Evolutionary conservation across 2,113 vertebrate genomes (phyloP), one percentile per base, ranked within the genome.

Genomic region (Thalassarche chlororhynchos): DNA sequence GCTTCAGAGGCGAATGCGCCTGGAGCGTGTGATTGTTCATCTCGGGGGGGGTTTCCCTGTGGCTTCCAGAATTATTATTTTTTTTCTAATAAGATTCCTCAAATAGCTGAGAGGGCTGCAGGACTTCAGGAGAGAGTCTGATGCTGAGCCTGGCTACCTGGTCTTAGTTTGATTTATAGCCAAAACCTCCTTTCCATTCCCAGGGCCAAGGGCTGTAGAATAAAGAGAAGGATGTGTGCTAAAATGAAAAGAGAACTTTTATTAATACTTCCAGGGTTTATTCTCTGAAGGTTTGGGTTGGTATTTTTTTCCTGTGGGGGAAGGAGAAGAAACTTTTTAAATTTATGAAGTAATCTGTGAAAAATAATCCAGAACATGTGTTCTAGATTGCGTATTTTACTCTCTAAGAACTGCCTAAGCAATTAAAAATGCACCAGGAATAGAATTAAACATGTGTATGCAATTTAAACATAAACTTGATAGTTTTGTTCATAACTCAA

Each of bases 291-390:
- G 66, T 62, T 62, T 36, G 17, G 36, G 1, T 1, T 13, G 46
- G 18, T 46, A 46, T 38, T 36, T 44, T 24, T 54, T n/a, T 4
- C 10, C 25, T 52, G 25, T 66, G 25, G 34, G 10, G 80, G 84
- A 81, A 94, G 55, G 87, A 66, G 92, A 79, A 90, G 71, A 97
- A 98, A 98, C 95, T 98, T 98, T 66, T 70, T 66, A 65, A 89
- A 85, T 97, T 90, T 87, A 60, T 88, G 61, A 76, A 95, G 93
- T 94, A 66, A 87, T 92, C 86, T 71, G 93, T 69, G 82, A 90
- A 77, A 90, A 97, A 96, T 96, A 87, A 83, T 94, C 83, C 47
- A 82, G 83, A 96, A 47, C 87, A 75, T 77, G 54, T 96, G 95
- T 70, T 95, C n/a, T 96, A 65, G 94, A 84, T 96, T 79, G 62